Evolutionary conservation across 2,113 vertebrate species (phyloP).

Genomic region (Corythoichthys haematopterus): DNA sequence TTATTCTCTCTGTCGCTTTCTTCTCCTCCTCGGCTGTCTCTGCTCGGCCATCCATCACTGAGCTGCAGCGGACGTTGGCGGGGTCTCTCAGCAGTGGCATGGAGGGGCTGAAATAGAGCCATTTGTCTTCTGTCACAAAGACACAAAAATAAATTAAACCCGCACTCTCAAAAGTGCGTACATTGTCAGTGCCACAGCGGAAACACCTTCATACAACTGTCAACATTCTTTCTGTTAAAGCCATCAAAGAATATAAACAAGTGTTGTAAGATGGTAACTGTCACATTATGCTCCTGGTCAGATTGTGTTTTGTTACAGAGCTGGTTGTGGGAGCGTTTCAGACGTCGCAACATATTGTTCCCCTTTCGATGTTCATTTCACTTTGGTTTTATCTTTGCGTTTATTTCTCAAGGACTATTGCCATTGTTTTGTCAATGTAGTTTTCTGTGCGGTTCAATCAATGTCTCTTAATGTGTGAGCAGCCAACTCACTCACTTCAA

Average conservation of each 20-base stretch:
- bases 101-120: conserved; percentile 37
- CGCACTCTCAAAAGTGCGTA: conserved; percentile 28
- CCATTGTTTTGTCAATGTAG: no score
- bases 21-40: conserved; percentile 11
- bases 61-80: conserved; percentile 23
- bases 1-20: conserved; percentile 4
- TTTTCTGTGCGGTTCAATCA: no score
- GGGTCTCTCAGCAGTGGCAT: conserved; percentile 28
- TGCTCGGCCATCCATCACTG: conserved; percentile 40
- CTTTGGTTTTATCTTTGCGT: no score
- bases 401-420: no score
- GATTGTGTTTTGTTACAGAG: no score
- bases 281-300: not conserved
- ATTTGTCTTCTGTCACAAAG: conserved; percentile 24
- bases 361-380: no score
- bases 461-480: no score
- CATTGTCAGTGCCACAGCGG: conserved; percentile 18
- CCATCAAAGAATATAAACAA: not conserved
- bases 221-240: not conserved
- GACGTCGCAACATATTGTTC: no score
- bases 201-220: conserved; percentile 6
- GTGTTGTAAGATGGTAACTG: not conserved
- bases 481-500: no score
- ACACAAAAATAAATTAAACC: conserved; percentile 29
- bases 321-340: no score